phyloP scores from a whole-genome alignment of 2,113 vertebrate genomes.

The Cyprinodon tularosa region DNA sequence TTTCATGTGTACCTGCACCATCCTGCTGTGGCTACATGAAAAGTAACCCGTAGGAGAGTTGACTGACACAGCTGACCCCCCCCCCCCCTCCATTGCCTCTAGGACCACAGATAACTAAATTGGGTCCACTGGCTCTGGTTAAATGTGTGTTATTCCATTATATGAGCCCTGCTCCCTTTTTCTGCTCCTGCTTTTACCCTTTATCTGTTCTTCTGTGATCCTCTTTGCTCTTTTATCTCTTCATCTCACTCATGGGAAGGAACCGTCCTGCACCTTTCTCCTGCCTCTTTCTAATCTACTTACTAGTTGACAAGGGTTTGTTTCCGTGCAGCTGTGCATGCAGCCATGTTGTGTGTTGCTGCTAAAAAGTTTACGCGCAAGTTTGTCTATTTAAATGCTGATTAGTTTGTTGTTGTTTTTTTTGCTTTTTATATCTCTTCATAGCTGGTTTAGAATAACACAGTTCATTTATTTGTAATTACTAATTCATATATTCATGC shows the following conservation, averaged over 20 bases:
- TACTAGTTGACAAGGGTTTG: slow-evolving; percentile 7
- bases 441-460: neutral
- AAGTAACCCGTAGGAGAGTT: slow-evolving; percentile 45
- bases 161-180: slow-evolving; percentile 51
- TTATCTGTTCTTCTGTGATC: slow-evolving; percentile 61
- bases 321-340: slow-evolving; percentile 2
- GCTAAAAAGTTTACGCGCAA: slow-evolving; percentile 8
- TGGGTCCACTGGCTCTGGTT: slow-evolving; percentile 54
- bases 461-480: neutral
- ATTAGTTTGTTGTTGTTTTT: neutral
- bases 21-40: slow-evolving; percentile 46
- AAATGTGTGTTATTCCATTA: slow-evolving; percentile 72
- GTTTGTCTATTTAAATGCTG: slow-evolving; percentile 8
- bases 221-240: slow-evolving; percentile 57
- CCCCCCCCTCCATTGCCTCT: slow-evolving; percentile 21
- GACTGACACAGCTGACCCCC: slow-evolving; percentile 34
- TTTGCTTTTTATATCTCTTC: neutral
- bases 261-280: slow-evolving; percentile 43
- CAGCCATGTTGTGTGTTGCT: neutral
- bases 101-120: slow-evolving; percentile 65
- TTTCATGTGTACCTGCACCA: slow-evolving; percentile 34
- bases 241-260: slow-evolving; percentile 49
- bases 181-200: slow-evolving; percentile 47
- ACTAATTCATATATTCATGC: neutral
- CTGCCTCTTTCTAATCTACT: slow-evolving; percentile 39